A percentile compares a stretch with the other conserved stretches of the same genome.
phyloP scores from a whole-genome alignment of 2,888 invertebrate species.

The Campoletis raptor region DNA sequence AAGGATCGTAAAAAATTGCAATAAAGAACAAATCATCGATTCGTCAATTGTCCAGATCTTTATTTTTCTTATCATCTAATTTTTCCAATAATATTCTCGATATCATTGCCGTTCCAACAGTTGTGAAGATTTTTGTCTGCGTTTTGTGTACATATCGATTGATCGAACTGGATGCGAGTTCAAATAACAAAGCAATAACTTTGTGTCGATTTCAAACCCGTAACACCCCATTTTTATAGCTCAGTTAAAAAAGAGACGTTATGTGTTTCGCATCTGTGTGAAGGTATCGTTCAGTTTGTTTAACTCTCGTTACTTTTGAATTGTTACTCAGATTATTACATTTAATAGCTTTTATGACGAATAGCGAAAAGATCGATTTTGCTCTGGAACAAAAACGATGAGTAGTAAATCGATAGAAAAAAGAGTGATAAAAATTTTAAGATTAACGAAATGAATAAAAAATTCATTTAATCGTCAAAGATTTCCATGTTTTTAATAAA shows the following conservation, averaged over 20 bases:
- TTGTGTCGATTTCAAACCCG: not conserved
- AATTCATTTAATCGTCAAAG: not conserved
- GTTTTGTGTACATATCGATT: not conserved
- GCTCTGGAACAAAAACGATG: not conserved
- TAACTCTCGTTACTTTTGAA: not conserved
- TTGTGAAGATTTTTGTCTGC: not conserved
- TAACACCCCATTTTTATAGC: constrained; percentile 11
- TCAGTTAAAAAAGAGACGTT: not conserved
- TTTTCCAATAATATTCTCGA: not conserved
- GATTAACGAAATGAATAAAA: not conserved
- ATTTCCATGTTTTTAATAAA: not conserved
- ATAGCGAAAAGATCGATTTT: not conserved
- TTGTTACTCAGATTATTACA: not conserved
- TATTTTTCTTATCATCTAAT: not conserved
- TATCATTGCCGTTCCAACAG: not conserved
- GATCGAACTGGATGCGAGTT: not conserved
- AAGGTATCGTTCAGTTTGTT: constrained; percentile 20
- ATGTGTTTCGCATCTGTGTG: not conserved
- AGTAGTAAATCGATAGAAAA: not conserved
- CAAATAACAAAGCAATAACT: constrained; percentile 36
- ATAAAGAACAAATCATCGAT: not conserved
- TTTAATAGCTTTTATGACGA: not conserved
- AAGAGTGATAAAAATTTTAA: not conserved
- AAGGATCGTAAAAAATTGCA: not conserved
- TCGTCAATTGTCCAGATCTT: not conserved